Base-by-base conservation (phyloP, 1,140 invertebrate genomes). In the Sarcophaga bullata region DNA sequence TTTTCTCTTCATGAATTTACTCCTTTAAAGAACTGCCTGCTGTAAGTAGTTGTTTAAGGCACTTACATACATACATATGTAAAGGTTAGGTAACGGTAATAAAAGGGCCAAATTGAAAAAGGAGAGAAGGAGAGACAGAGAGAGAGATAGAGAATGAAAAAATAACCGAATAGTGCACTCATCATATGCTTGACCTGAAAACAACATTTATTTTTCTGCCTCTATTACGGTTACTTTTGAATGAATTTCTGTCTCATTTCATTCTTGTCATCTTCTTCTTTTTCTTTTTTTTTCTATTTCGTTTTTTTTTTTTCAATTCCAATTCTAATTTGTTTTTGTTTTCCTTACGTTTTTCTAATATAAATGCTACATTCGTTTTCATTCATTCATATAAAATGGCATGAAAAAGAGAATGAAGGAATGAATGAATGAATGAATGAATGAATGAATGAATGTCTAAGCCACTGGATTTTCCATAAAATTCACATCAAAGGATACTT, bases 141-240 rank as follows among this genome's bases (percentile, higher is more conserved):
- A 58, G 54, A 58, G 54, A 58, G 15, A 58, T 58, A 58, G 25
- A 37, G 25, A 58, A 68, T 68, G 19, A 68, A 68, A 68, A 68
- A 17, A 37, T 2, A 37, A 37, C 25, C 25, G 25, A 37, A 37
- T 37, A 37, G 25, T 37, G 25, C 25, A 37, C 62, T 68, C n/a
- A n/a, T 68, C 62, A 68, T 68, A 68, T 68, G 62, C 62, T 68
- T 68, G 62, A 68, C 62, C 62, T 68, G 62, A 68, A 68, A 68
- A 68, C 9, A 68, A 68, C 17, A 68, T 68, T 68, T 68, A 68
- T 68, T 68, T 68, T 4, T 37, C 25, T 68, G 62, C 62, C 62
- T 19, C n/a, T 68, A 68, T 19, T 68, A 68, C n/a, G 9, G 17
- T 68, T 68, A 68, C 62, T 17, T 68, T 68, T 68, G 62, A 68